These are phyloP conservation scores for Macrophya annulata DNA, from an alignment of 2,888 invertebrate species.

Conservation along the genomic window DNA sequence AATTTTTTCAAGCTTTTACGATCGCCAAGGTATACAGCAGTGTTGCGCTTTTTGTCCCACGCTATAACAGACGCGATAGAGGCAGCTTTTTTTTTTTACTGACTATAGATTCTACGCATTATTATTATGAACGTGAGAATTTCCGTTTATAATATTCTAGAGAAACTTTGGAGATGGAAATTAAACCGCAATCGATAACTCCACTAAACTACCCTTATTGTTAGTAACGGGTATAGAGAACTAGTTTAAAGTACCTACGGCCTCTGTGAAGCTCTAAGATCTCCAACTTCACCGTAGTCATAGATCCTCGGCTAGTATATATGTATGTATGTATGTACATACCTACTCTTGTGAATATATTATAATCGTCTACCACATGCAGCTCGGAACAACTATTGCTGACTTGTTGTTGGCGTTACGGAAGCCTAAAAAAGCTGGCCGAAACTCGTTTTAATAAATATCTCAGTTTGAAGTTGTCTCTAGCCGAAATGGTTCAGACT, in stretches of 20 bases:
- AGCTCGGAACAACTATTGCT: background rate
- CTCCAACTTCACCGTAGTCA: background rate
- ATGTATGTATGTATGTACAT: too few species aligned
- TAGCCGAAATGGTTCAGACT: background rate
- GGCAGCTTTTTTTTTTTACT: too few species aligned
- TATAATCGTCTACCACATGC: background rate
- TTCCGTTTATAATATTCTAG: background rate
- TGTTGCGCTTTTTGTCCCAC: too few species aligned
- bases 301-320: background rate
- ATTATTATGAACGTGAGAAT: background rate
- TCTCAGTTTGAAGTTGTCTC: background rate
- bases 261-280: constrained; percentile 5
- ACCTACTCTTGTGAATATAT: background rate
- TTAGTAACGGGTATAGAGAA: background rate
- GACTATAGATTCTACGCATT: background rate
- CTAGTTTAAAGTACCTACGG: background rate
- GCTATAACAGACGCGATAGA: too few species aligned
- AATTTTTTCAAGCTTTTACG: too few species aligned
- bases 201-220: background rate
- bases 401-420: background rate
- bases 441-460: background rate
- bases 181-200: background rate
- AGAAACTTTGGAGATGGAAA: background rate
- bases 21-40: too few species aligned
- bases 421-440: background rate